Base-by-base conservation (phyloP, 2,888 invertebrate species). In the Mayetiola destructor region DNA sequence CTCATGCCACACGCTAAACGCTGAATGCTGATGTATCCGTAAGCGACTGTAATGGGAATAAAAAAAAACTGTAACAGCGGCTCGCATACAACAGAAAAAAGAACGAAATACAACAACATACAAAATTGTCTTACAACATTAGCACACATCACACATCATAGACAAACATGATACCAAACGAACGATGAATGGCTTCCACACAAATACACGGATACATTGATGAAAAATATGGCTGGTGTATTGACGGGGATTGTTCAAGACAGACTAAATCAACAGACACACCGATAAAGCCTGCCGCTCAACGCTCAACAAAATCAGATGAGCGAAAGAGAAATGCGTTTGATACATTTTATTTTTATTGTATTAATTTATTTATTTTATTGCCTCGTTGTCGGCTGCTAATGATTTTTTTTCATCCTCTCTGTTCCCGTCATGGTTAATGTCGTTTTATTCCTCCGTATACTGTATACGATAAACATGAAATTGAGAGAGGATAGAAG, bases 231-330 rank as follows among this genome's bases (percentile, higher is more conserved):
- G 27, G 27, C 27, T 27, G 3, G 27, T 27, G 27, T 27, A 48
- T 48, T 27, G 48, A 23, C 12, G 2, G n/a, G n/a, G n/a, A n/a
- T n/a, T n/a, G n/a, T n/a, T n/a, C n/a, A n/a, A 2, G 23, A 12
- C 42, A 42, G 21, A 48, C 48, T n/a, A 48, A 27, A 48, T 48
- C 27, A 14, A 48, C 48, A 48, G 48, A 48, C 48, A 48, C 48
- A 12, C 23, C n/a, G n/a, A 27, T 3, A 14, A 27, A 27, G n/a
- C n/a, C 10, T 3, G n/a, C 10, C 40, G 12, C 21, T 21, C 20
- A 12, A 39, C 39, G 20, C 3, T 16, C n/a, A 23, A 48, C n/a
- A 1, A 10, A 27, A 48, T 48, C 48, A 23, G 48, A 48, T 27
- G 48, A 48, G 16, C 16, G 48, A 48, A 48, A 48, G 48, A 48